Evolutionary conservation across 2,113 vertebrate genomes (phyloP).

Genomic region (Gallinago undulata): DNA sequence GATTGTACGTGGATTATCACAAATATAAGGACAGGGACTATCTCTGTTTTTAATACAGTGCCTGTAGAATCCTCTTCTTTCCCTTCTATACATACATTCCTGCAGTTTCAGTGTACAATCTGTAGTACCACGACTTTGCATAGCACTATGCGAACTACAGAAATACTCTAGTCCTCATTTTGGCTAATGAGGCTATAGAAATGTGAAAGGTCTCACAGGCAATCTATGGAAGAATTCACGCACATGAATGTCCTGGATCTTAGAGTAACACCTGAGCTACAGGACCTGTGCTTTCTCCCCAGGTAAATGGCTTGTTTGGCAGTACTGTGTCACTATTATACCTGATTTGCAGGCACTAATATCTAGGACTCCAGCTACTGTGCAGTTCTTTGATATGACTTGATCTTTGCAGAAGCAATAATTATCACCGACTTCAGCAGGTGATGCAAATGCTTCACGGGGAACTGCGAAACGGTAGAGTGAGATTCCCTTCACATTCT

Average conservation of each 20-base stretch:
- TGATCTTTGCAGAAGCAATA: constrained; percentile 82
- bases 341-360: constrained; percentile 80
- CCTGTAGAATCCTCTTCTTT: neutral
- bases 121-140: neutral
- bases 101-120: neutral
- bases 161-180: neutral
- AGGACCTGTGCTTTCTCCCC: neutral
- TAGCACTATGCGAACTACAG: neutral
- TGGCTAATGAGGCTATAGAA: neutral
- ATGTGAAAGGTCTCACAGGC: neutral
- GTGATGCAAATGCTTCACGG: constrained; percentile 81
- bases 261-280: neutral
- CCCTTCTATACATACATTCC: neutral
- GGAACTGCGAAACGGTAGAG: constrained; percentile 85
- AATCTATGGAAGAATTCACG: neutral
- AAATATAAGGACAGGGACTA: neutral
- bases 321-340: neutral
- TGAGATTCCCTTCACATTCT: constrained; percentile 83
- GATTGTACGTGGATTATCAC: neutral
- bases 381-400: constrained; percentile 79
- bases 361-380: constrained; percentile 82
- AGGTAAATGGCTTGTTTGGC: neutral
- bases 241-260: rapidly evolving
- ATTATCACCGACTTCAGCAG: constrained; percentile 80
- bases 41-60: neutral